Evolutionary conservation across 64 coral and sea anemone genomes (phyloP).

Genomic region (Actinia tenebrosa): DNA sequence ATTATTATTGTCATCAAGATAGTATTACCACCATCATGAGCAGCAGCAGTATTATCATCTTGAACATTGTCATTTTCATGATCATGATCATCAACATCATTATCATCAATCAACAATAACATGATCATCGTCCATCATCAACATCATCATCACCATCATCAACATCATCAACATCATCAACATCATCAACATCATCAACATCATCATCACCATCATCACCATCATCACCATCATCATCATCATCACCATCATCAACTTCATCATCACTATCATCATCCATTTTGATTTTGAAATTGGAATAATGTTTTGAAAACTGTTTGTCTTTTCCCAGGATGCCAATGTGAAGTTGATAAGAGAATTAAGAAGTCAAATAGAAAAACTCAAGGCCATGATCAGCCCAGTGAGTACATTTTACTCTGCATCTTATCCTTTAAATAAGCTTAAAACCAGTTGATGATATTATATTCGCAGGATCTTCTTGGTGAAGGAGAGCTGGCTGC

Average conservation of each 20-base stretch:
- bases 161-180: not conserved
- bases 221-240: too few species aligned
- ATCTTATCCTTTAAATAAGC: too few species aligned
- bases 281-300: too few species aligned
- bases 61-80: not conserved
- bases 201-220: not conserved
- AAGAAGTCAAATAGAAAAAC: constrained; percentile 75
- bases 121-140: not conserved
- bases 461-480: constrained; percentile 53
- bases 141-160: not conserved
- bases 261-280: not conserved
- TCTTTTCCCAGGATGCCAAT: constrained; percentile 70
- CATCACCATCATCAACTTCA: not conserved
- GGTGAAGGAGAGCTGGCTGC: constrained; percentile 90
- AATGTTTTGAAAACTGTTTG: not conserved
- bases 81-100: not conserved
- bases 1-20: not conserved
- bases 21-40: not conserved
- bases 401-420: constrained; percentile 35
- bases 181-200: not conserved
- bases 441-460: not conserved
- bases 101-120: not conserved
- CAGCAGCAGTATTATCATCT: too few species aligned
- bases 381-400: constrained; percentile 94
- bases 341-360: constrained; percentile 96